phyloP scores from a whole-genome alignment of 2,113 vertebrate genomes.

The Ranitomeya imitator region DNA sequence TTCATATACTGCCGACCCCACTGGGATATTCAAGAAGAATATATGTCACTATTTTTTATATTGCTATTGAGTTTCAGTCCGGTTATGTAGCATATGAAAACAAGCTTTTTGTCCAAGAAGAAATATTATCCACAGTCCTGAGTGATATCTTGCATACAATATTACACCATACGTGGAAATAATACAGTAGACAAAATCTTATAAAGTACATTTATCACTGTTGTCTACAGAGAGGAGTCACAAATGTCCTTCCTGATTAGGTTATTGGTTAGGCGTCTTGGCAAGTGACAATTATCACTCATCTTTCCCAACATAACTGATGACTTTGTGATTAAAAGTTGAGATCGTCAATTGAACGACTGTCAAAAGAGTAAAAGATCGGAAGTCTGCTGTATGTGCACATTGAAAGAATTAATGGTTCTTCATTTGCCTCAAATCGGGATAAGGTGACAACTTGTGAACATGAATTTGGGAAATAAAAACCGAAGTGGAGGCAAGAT shows the following conservation, averaged over 20 bases:
- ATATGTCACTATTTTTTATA: constrained; percentile 37
- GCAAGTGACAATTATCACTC: constrained; percentile 37
- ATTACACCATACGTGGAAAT: constrained; percentile 18
- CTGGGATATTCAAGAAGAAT: constrained; percentile 17
- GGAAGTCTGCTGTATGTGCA: constrained; percentile 2
- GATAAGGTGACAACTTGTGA: constrained; percentile 21
- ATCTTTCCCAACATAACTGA: neutral
- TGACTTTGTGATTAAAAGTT: constrained; percentile 15
- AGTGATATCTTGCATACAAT: constrained; percentile 14
- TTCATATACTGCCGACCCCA: constrained; percentile 19
- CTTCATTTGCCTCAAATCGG: constrained; percentile 6
- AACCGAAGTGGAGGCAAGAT: constrained; percentile 20
- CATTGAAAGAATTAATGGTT: constrained; percentile 44
- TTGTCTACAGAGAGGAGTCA: neutral
- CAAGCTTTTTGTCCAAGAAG: constrained; percentile 32
- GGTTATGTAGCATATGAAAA: constrained; percentile 31
- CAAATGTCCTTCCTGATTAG: neutral
- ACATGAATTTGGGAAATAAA: constrained; percentile 9
- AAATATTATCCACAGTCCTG: constrained; percentile 7
- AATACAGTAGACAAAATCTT: constrained; percentile 29
- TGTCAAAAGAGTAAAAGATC: constrained; percentile 2
- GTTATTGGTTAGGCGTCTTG: neutral
- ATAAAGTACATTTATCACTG: constrained; percentile 10
- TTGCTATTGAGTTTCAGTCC: constrained; percentile 41
- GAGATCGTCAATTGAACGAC: neutral